A percentile compares a stretch with the other conserved stretches of the same genome.
phyloP scores from a whole-genome alignment of 2,113 vertebrate species.

The Aphyosemion australe region DNA sequence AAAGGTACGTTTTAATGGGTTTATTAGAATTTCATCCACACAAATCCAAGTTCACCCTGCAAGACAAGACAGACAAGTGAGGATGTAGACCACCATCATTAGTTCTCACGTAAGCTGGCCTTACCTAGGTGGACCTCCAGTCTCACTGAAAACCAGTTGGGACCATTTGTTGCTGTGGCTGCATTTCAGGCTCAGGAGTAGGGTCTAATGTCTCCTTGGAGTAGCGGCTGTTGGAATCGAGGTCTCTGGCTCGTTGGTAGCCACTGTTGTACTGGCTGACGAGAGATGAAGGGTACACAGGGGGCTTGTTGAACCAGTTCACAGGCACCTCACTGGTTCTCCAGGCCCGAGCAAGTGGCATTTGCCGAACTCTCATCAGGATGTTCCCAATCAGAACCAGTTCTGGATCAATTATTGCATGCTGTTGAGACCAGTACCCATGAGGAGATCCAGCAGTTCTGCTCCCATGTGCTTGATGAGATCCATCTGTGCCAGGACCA shows the following conservation, averaged over 20 bases:
- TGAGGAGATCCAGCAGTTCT: neutral
- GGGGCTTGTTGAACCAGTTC: too few species aligned
- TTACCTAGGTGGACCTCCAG: too few species aligned
- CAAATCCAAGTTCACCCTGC: too few species aligned
- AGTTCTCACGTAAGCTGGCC: neutral
- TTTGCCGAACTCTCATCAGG: neutral
- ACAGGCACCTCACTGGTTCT: neutral
- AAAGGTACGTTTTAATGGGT: too few species aligned
- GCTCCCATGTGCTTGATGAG: neutral
- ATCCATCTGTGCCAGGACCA: too few species aligned
- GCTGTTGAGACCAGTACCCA: neutral
- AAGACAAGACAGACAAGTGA: neutral
- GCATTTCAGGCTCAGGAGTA: neutral
- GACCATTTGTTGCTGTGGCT: neutral
- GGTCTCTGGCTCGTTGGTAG: neutral
- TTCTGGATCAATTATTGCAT: neutral
- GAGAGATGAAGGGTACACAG: neutral
- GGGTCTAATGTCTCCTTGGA: neutral
- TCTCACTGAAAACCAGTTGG: neutral
- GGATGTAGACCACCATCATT: neutral
- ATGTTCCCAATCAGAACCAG: neutral
- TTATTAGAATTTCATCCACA: too few species aligned
- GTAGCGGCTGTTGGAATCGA: neutral
- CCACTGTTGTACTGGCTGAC: neutral
- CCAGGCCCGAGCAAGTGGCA: constrained; percentile 3